phyloP scores from a whole-genome alignment of 2,797 vertebrate species.

The Leptoclinus maculatus region DNA sequence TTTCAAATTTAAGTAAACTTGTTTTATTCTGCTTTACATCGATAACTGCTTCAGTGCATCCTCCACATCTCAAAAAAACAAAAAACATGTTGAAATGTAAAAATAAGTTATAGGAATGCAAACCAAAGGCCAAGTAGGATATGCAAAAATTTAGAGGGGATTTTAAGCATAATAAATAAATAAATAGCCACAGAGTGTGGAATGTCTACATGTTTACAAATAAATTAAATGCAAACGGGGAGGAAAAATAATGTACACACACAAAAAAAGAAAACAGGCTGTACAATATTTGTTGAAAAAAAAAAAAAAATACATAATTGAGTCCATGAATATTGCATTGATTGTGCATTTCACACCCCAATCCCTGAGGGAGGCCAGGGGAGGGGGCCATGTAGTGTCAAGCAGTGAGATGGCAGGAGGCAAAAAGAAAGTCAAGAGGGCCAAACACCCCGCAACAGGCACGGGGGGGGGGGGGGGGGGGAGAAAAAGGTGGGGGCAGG shows the following conservation, averaged over 20 bases:
- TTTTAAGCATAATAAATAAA: slow-evolving; percentile 95
- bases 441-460: slow-evolving; percentile 52
- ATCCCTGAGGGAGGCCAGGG: slow-evolving; percentile 85
- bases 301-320: slow-evolving; percentile 59
- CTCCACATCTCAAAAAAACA: slow-evolving; percentile 82
- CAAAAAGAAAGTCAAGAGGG: slow-evolving; percentile 55
- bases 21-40: slow-evolving; percentile 86
- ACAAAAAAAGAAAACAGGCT: slow-evolving; percentile 78
- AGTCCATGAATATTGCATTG: slow-evolving; percentile 96
- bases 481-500: slow-evolving; percentile 36
- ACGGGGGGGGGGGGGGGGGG: slow-evolving; percentile 3
- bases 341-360: slow-evolving; percentile 94
- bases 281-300: slow-evolving; percentile 86
- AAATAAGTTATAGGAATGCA: slow-evolving; percentile 88
- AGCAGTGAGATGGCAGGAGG: slow-evolving; percentile 86
- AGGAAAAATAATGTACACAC: slow-evolving; percentile 52
- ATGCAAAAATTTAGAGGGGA: slow-evolving; percentile 75
- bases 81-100: slow-evolving; percentile 80
- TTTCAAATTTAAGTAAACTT: slow-evolving; percentile 84
- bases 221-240: slow-evolving; percentile 90
- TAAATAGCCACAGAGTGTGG: slow-evolving; percentile 95
- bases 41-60: slow-evolving; percentile 88
- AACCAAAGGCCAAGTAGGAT: slow-evolving; percentile 81
- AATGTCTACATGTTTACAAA: slow-evolving; percentile 91
- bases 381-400: slow-evolving; percentile 80